Evolutionary conservation across 2,888 invertebrate genomes (phyloP), one percentile per base, ranked within the genome.

Genomic region (Neocrepidodera transversa): DNA sequence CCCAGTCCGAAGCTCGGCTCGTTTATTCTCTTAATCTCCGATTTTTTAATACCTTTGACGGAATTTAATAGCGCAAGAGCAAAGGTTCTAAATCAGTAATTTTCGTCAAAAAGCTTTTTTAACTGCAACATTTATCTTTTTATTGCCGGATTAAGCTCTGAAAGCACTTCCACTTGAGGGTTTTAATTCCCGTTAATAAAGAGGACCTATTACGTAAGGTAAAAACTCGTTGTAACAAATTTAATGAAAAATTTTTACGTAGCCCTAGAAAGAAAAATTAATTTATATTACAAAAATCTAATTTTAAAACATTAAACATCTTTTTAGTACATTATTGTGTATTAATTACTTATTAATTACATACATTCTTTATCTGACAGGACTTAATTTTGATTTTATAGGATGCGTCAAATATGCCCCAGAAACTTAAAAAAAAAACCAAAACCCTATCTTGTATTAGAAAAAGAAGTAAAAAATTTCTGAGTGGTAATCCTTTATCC

Each of bases 21-120:
- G 32, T 32, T 11, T 32, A 32, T 32, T 32, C 32, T 32, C 11
- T n/a, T 32, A 32, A 32, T 32, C 32, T 32, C 11, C 32, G 4
- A 32, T 40, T 40, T n/a, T 42, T 42, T 42, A 42, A 42, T 11
- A 13, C 32, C 32, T 32, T 32, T 32, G 32, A 10, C 42, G 42
- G 42, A 13, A 42, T 42, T 42, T 42, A 20, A 42, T 18, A 16
- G 26, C 45, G 14, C 1, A 11, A 26, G 28, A 13, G 1, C 28
- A 28, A 45, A 23, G 26, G 26, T 45, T 26, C 26, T 45, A 45
- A 45, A 45, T 45, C 45, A 45, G 45, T 26, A 45, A 45, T 45
- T 45, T 45, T 45, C 20, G 26, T 45, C 45, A 45, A 45, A n/a
- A 45, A 45, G 45, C 45, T 45, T 45, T 45, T 45, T 45, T 45